Evolutionary conservation across 2,797 vertebrate species (phyloP), one percentile per base, ranked within the genome.

Genomic region (Paramormyrops hopkinsi): DNA sequence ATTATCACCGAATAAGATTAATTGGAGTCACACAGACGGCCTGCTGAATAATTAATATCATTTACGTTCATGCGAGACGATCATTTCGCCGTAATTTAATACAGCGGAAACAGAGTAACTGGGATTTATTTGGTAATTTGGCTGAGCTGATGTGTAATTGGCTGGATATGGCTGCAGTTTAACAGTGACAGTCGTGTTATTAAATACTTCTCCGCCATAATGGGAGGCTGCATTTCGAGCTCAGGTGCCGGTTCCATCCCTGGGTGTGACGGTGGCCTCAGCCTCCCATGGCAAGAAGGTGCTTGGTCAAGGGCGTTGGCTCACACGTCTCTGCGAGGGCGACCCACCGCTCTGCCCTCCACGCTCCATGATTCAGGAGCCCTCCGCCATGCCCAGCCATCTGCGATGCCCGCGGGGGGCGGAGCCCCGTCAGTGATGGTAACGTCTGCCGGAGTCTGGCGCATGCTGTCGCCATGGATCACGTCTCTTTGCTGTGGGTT

Each of bases 21-120:
- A 37, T 11, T 41, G 85, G 14, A 87, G 51, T 59, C 51, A 41
- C 86, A 25, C 33, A 46, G n/a, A 44, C 14, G 33, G 56, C 1
- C 48, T 22, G 37, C 17, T 88, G 56, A 88, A 88, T 88, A 25
- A 88, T 88, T 88, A 51, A 88, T 59, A 62, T 22, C 25, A 46
- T 88, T 88, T 88, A 48, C 56, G n/a, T 65, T 44, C 86, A 88
- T 88, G 44, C 37, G 37, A 25, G 33, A 65, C 56, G 14, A 48
- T 46, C 2, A 22, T 88, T 11, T 33, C 9, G 33, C 2, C 51
- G 25, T 17, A 41, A 33, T 87, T 44, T 46, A 46, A 56, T 88
- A 25, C 86, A 65, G 33, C 3, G 6, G 48, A 48, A 88, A 46
- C 41, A 62, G 83, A 85, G 53, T 62, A 50, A 62, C 22, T 65